Evolutionary conservation across 2,888 invertebrate species (phyloP), one percentile per base, ranked within the genome.

Genomic region (Morinoia aosen): DNA sequence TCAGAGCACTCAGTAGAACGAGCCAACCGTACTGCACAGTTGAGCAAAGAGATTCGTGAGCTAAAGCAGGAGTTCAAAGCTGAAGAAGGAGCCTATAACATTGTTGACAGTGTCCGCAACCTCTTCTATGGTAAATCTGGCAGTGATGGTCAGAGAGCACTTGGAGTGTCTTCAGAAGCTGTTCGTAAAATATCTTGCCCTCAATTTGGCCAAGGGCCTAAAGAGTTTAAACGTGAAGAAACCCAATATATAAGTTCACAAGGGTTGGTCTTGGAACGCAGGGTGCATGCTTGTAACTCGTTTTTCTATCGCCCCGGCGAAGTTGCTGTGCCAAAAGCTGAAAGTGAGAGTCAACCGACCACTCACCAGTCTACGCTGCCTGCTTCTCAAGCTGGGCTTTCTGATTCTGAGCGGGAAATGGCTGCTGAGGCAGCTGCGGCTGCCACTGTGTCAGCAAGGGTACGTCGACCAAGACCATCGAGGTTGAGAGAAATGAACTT

Each of bases 401-500:
- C 56, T 12, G n/a, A 12, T 2, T 16, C 93, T 33, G 57, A 93
- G 93, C 93, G 39, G n/a, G 48, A 93, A 93, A 93, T 93, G 58
- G 93, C 93, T 57, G 56, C 93, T 33, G 57, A 93, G 10, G 93
- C 57, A 4, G 93, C 93, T 48, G 93, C 93, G 19, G 93, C 93
- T 57, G 57, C 93, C 57, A 57, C 93, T 57, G 93, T 57, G 57
- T 57, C 93, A 57, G 57, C 57, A 93, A 95, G n/a, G 39, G 61
- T 39, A 14, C 58, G 64, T 25, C 94, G 95, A 57, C 96, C 96
- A 1, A 96, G 96, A 58, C 95, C 96, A 56, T 96, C 96, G 25
- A n/a, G 94, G n/a, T 58, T 96, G 19, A 94, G 96, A 88, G 96
- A 96, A 90, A 96, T 96, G 96, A 96, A 96, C 56, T 96, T 96